Evolutionary conservation across 1,140 invertebrate genomes (phyloP), one percentile per base, ranked within the genome.

Genomic region (Papilio machaon): DNA sequence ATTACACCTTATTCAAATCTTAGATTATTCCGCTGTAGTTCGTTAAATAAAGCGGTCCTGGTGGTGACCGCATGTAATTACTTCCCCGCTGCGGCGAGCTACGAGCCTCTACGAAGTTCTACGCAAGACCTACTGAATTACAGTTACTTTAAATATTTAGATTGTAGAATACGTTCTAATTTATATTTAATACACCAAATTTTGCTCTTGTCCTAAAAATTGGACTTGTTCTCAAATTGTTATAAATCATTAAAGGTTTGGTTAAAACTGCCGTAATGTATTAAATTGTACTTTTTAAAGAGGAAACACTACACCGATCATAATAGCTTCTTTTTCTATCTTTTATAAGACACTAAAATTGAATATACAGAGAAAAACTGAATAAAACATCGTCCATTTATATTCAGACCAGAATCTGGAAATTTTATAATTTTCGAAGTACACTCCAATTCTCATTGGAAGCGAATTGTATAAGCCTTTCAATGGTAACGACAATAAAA

Each of bases 21-120:
- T 58, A 23, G 6, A n/a, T 60, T 60, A 60, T 58, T 58, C 60
- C 19, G 19, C 23, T 30, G 7, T 60, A 60, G 60, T 67, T 67
- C 23, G 60, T 67, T 64, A 67, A 30, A 19, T 67, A 30, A 67
- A 35, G 60, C 60, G 58, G 58, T 30, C 23, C 23, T 67, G 23
- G 11, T 13, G 60, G 23, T 67, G 60, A 67, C 60, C 60, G 60
- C 60, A 67, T 67, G 60, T 67, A 67, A 67, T 81, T 81, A 81
- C 75, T 74, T 74, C 64, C 47, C 70, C 73, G 70, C 67, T 76
- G 38, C 80, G 73, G 38, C 46, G 73, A 43, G 46, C 35, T 46
- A 19, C 78, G 30, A 67, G 35, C 54, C 11, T 2, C 60, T 67
- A 64, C 60, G 23, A 67, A 67, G 60, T 67, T 67, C 23, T 67